Evolutionary conservation across 2,113 vertebrate species (phyloP), one percentile per base, ranked within the genome.

Genomic region (Chloroceryle aenea): DNA sequence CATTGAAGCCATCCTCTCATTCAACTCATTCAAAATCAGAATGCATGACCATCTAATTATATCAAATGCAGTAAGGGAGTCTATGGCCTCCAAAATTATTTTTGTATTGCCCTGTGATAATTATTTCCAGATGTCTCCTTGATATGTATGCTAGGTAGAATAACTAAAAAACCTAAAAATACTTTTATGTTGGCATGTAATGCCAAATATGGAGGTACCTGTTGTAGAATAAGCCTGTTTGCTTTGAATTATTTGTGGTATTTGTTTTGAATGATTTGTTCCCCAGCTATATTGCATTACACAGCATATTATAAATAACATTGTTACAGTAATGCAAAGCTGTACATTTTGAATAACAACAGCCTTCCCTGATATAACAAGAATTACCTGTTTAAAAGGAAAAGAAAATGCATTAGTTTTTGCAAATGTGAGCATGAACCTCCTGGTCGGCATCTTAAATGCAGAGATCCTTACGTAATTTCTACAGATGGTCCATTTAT

Each of bases 11-110:
- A 67, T 80, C 32, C 25, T 71, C 38, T 67, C 22, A 38, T 72
- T 78, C 55, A 93, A 14, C 45, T 90, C 21, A 59, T 74, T 90
- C 67, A 68, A 93, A 94, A 95, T 88, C 64, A 72, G 52, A 92
- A 93, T 77, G 56, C 85, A 74, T 72, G 64, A 88, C 34, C 64
- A 80, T 68, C 59, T 74, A 78, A 88, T 74, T 90, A 59, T 58
- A 84, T 77, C 27, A 83, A 94, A 86, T 29, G 67, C 43, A 56
- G 32, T 56, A 62, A 69, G 34, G 34, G 68, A 61, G 34, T 73
- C 22, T 50, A 0, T 52, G 34, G 52, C 21, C 29, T 74, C 64
- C 47, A 74, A 56, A 64, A 18, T 9, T 62, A 50, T 66, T 95
- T 80, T 38, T 66, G 23, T 62, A 56, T 91, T 91, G 42, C 38